Percentiles rank a stretch among this genome's conserved stretches.
These are phyloP conservation scores for Enteromius trimaculatus DNA, from an alignment of 2,797 vertebrate species.

Conservation along the genomic window DNA sequence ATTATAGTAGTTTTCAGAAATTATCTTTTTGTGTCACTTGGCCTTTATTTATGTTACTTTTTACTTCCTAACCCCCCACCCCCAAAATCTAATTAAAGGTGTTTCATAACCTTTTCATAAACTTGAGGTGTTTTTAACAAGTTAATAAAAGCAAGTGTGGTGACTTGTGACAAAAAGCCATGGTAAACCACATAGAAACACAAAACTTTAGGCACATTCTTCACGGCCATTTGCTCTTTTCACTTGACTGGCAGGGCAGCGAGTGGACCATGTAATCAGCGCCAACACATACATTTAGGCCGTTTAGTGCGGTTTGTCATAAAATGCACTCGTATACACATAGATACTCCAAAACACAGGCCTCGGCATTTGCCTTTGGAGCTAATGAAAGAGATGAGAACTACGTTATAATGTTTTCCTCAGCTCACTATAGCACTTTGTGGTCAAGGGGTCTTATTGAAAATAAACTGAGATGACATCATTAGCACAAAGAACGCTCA, in stretches of 20 bases:
- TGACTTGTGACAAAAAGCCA: constrained; percentile 5
- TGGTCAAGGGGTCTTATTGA: constrained; percentile 27
- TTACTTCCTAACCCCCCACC: background rate
- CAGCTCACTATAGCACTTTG: background rate
- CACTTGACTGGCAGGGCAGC: constrained; percentile 27
- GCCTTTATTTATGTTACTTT: background rate
- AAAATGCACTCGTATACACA: background rate
- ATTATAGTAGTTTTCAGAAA: background rate
- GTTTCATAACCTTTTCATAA: constrained; percentile 3
- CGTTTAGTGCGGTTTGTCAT: background rate
- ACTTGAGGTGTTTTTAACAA: constrained; percentile 34
- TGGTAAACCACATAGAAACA: constrained; percentile 24
- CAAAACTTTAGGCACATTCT: constrained; percentile 20
- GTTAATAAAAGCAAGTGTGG: constrained; percentile 31
- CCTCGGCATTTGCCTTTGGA: constrained; percentile 32
- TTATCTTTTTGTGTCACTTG: background rate
- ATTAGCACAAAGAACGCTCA: constrained; percentile 47
- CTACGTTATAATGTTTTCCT: constrained; percentile 32
- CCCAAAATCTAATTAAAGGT: background rate
- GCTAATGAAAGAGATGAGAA: constrained; percentile 22
- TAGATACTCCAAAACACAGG: constrained; percentile 2
- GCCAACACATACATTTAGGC: constrained; percentile 35
- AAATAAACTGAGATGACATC: constrained; percentile 36
- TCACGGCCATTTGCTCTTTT: constrained; percentile 37
- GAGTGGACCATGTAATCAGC: constrained; percentile 7